A percentile compares a stretch with the other conserved stretches of the same genome.
These are phyloP conservation scores for Physocephala rufipes DNA, from an alignment of 2,888 invertebrate species.

Conservation along the genomic window DNA sequence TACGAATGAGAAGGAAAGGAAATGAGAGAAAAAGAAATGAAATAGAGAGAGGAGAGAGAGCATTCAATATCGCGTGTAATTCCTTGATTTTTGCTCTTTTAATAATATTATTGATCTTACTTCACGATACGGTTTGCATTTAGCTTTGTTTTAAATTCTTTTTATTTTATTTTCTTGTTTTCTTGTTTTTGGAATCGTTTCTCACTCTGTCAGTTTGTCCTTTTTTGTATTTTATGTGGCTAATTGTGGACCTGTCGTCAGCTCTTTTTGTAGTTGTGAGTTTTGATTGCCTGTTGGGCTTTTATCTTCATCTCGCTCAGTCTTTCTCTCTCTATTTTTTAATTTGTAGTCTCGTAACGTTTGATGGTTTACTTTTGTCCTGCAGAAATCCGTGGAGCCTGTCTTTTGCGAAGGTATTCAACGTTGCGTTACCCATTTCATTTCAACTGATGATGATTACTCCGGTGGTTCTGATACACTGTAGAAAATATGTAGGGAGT, in stretches of 20 bases:
- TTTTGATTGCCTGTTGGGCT: no score
- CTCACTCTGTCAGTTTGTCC: background rate
- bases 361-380: background rate
- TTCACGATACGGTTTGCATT: background rate
- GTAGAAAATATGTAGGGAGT: no score
- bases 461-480: no score
- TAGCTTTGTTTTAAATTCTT: background rate
- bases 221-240: constrained; percentile 48
- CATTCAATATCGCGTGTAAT: no score
- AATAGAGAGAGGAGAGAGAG: no score
- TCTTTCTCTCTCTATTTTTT: background rate
- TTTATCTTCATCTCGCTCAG: constrained; percentile 9
- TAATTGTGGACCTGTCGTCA: constrained; percentile 64
- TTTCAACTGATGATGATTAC: constrained; percentile 44
- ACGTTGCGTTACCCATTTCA: constrained; percentile 42
- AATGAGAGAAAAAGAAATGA: background rate
- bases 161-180: background rate
- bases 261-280: constrained; percentile 44
- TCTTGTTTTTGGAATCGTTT: background rate
- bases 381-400: background rate
- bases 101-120: background rate
- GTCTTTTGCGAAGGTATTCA: background rate
- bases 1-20: background rate
- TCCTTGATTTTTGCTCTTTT: background rate
- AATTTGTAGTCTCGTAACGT: background rate